Conservation (phyloP, 2,888 invertebrate species). For the Dilophus febrilis region DNA sequence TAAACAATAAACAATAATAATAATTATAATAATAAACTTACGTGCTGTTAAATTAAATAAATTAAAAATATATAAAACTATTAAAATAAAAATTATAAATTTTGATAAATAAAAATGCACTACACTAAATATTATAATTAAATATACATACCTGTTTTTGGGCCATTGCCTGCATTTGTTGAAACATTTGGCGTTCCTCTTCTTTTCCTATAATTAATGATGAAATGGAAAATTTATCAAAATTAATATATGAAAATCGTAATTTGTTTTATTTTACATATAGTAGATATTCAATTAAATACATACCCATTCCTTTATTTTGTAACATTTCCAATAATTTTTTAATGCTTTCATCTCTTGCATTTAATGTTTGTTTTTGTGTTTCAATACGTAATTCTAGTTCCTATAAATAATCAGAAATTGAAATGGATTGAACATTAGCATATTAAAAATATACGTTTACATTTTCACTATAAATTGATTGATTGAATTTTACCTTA, state of each 20-base stretch:
- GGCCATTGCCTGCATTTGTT: slow-evolving; percentile 92
- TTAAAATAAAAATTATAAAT: not conserved
- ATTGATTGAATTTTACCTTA: slow-evolving; percentile 44
- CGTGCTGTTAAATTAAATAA: not conserved
- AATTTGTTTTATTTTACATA: too few species aligned
- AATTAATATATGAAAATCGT: too few species aligned
- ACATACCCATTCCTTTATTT: slow-evolving; percentile 89
- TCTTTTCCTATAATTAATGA: slow-evolving; percentile 57
- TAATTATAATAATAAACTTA: not conserved
- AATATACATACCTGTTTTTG: slow-evolving; percentile 69
- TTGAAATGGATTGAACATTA: too few species aligned
- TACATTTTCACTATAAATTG: not conserved
- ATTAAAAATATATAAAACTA: not conserved
- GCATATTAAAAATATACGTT: not conserved
- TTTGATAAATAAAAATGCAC: not conserved
- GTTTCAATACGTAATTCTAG: slow-evolving; percentile 92
- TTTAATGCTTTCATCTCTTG: slow-evolving; percentile 95
- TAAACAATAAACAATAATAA: not conserved
- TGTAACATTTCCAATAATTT: slow-evolving; percentile 97
- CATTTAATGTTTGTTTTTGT: slow-evolving; percentile 92
- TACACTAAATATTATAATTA: not conserved
- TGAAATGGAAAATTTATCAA: too few species aligned
- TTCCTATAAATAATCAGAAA: slow-evolving; percentile 40
- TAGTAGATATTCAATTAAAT: too few species aligned
- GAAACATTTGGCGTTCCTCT: slow-evolving; percentile 90